Evolutionary conservation across 2,888 invertebrate genomes (phyloP).

Genomic region (Rhagium mordax): DNA sequence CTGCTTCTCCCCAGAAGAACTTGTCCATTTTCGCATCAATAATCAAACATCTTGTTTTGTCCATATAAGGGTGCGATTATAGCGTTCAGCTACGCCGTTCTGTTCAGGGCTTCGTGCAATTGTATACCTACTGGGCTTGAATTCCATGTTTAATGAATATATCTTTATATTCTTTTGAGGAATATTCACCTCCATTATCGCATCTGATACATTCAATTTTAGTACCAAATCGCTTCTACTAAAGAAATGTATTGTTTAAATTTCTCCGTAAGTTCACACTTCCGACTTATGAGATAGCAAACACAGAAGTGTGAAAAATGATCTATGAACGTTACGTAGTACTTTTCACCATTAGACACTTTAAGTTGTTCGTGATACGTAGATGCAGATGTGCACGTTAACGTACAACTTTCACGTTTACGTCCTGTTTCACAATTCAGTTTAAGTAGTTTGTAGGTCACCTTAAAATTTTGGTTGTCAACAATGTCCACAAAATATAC

Average conservation of each 20-base stretch:
- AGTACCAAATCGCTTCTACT: conserved; percentile 1
- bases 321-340: conserved; percentile 56
- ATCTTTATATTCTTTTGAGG: conserved; percentile 2
- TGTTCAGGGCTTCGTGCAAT: conserved; percentile 26
- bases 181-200: conserved; percentile 26
- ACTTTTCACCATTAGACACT: too few relatives aligned
- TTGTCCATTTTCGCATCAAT: conserved; percentile 12
- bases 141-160: conserved; percentile 13
- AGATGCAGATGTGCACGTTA: too few relatives aligned
- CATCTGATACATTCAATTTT: conserved; percentile 21
- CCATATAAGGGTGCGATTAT: background rate
- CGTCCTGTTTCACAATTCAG: too few relatives aligned
- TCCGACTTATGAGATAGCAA: background rate
- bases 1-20: conserved; percentile 10
- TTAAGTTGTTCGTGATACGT: too few relatives aligned
- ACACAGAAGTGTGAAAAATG: conserved; percentile 40
- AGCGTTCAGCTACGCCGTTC: conserved; percentile 29
- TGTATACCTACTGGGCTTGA: conserved; percentile 28
- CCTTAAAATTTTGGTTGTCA: too few relatives aligned
- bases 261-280: conserved; percentile 16
- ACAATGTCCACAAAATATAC: too few relatives aligned
- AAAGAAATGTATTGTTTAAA: conserved; percentile 25
- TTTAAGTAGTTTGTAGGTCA: too few relatives aligned
- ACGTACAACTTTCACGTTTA: too few relatives aligned
- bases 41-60: background rate